These are phyloP conservation scores for Athripsodes cinereus DNA, from an alignment of 2,888 invertebrate species.

Conservation along the genomic window DNA sequence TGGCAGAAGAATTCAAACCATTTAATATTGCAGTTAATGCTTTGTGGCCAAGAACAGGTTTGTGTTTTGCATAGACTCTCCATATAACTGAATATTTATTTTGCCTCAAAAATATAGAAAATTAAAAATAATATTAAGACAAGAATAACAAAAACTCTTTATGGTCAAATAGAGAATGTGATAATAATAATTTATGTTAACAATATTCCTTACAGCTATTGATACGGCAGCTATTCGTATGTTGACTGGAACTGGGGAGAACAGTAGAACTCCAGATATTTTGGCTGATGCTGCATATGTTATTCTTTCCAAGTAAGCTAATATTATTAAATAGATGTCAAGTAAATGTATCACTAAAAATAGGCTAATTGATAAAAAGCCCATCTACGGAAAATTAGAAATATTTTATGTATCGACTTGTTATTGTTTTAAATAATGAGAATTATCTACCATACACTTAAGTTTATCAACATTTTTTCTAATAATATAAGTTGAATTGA, in stretches of 20 bases:
- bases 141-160: too few relatives aligned
- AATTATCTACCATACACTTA: too few relatives aligned
- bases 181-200: background rate
- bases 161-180: background rate
- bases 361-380: too few relatives aligned
- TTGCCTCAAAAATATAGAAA: background rate
- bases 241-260: constrained; percentile 65
- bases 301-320: constrained; percentile 57
- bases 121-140: too few relatives aligned
- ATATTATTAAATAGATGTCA: too few relatives aligned
- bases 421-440: too few relatives aligned
- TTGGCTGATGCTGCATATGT: constrained; percentile 87
- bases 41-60: constrained; percentile 91
- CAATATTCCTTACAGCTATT: constrained; percentile 57
- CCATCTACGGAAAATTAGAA: too few relatives aligned
- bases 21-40: constrained; percentile 89
- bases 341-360: too few relatives aligned
- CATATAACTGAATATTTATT: background rate
- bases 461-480: too few relatives aligned
- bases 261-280: constrained; percentile 76
- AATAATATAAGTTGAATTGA: too few relatives aligned
- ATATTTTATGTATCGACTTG: too few relatives aligned
- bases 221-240: constrained; percentile 91
- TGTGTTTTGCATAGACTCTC: constrained; percentile 11
- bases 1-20: constrained; percentile 87